Conservation (phyloP, 2,113 vertebrate genomes). For the Sceloporus undulatus region DNA sequence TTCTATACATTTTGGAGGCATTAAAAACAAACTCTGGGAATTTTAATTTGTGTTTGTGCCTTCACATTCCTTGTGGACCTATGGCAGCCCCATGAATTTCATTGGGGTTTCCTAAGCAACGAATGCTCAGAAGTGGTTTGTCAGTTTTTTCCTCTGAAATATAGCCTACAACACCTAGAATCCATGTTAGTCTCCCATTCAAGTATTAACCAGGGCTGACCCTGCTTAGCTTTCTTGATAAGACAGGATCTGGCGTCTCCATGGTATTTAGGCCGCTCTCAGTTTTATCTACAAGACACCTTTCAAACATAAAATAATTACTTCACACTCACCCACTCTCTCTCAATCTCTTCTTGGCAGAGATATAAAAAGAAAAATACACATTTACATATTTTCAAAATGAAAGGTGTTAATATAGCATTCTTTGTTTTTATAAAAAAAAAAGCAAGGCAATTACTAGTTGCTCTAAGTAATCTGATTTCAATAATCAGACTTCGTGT, state of each 20-base stretch:
- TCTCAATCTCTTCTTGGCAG: not conserved
- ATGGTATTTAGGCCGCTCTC: too few species aligned
- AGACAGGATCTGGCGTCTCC: too few species aligned
- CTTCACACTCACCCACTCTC: not conserved
- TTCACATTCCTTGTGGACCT: too few species aligned
- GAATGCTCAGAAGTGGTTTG: too few species aligned
- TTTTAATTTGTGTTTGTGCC: too few species aligned
- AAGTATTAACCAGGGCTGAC: too few species aligned
- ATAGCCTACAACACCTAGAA: too few species aligned
- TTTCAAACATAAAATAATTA: not conserved
- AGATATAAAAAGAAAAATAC: not conserved
- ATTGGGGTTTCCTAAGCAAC: too few species aligned
- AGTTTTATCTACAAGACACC: not conserved
- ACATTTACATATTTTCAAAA: not conserved
- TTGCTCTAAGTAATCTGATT: not conserved
- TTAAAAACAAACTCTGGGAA: not conserved
- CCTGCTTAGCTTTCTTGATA: too few species aligned
- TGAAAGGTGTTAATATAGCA: not conserved
- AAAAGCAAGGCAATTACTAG: not conserved
- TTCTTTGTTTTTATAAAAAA: not conserved
- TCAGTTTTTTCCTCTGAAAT: too few species aligned
- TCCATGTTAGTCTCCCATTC: too few species aligned
- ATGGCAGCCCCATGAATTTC: too few species aligned
- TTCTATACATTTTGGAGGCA: not conserved
- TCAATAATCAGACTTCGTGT: not conserved